Evolutionary conservation across 2,113 vertebrate species (phyloP), one percentile per base, ranked within the genome.

Genomic region (Telmatochromis sp.): DNA sequence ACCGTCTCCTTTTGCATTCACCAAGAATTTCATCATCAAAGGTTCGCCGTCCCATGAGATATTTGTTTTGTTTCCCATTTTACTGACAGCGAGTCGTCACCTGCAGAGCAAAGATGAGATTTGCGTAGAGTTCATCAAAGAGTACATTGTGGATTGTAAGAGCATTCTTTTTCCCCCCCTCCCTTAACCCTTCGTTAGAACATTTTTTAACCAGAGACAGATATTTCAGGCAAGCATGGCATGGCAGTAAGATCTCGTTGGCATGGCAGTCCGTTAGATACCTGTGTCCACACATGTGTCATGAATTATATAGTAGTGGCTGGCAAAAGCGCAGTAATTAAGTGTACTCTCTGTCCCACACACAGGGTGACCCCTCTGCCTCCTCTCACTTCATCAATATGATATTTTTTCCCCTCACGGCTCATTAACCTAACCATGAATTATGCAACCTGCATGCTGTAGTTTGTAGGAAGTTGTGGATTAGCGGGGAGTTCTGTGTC

Each of bases 101-200:
- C 91, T 93, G 89, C 90, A 89, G 60, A 89, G 91, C 85, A 90
- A 94, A 71, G 87, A 95, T 85, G 88, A 94, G 65, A 93, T 94
- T 82, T 95, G 94, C 84, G 82, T 94, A 81, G 90, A 95, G 88
- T 91, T 94, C 89, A 50, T 94, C 91, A 95, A 95, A 93, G 90
- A 95, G 80, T 92, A 91, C 89, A 91, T 85, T 82, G 84, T 94
- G 87, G 91, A 95, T 85, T 93, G 93, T 95, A 93, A 95, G 93
- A 86, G 40, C 57, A 73, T 82, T 53, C 7, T 57, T 82, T 89
- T 73, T 8, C 0, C 1, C 12, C 3, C 10, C 31, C 7, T 51
- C 15, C 37, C 21, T 58, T 80, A 37, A 86, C 63, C 83, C 57
- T 85, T 90, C 14, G 33, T 84, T 55, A 63, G n/a, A 84, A 60